Evolutionary conservation across 2,113 vertebrate species (phyloP).

Genomic region (Sapajus apella): DNA sequence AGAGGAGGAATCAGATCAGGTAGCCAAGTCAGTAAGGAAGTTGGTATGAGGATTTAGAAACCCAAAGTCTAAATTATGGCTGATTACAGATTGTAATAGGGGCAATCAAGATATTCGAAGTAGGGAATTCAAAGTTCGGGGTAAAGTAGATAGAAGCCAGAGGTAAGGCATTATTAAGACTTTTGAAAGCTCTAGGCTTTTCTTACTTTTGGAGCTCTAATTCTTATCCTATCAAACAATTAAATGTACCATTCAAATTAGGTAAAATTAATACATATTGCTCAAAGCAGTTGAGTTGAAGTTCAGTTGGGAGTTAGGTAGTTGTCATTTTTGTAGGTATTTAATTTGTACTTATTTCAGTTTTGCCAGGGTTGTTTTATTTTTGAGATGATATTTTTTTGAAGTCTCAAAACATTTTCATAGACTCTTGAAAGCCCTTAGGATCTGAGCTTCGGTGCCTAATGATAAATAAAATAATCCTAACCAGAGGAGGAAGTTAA

Average conservation of each 20-base stretch:
- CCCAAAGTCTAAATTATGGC: background rate
- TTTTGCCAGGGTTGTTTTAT: background rate
- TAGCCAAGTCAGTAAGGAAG: background rate
- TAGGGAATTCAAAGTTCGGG: background rate
- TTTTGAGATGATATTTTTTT: background rate
- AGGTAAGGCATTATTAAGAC: background rate
- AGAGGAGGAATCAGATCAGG: background rate
- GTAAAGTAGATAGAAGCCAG: background rate
- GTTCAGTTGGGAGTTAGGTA: background rate
- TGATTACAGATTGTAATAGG: background rate
- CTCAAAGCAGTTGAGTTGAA: background rate
- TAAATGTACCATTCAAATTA: background rate
- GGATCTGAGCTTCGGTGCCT: background rate
- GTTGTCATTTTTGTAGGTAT: background rate
- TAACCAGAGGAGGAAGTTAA: background rate
- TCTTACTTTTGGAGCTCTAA: background rate
- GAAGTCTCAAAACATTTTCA: background rate
- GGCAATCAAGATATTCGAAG: background rate
- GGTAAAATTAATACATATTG: background rate
- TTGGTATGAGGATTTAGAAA: background rate
- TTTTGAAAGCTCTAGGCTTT: background rate
- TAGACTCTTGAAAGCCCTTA: background rate
- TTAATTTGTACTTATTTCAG: background rate
- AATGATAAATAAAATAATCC: background rate
- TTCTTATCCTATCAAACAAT: background rate